Conservation (phyloP, 2,888 invertebrate genomes). For the Chrysopilus asiliformis region DNA sequence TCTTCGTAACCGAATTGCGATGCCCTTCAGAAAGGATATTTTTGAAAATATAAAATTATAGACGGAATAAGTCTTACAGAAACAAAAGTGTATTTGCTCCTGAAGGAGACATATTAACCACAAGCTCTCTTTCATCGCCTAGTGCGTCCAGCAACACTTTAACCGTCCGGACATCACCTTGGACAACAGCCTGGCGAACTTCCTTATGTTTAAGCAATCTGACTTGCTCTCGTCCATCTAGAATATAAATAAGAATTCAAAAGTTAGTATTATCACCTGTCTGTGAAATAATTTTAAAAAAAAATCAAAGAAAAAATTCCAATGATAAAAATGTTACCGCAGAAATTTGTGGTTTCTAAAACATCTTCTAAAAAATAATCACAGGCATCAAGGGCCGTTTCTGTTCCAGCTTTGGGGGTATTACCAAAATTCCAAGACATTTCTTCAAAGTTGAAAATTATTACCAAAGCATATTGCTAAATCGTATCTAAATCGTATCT, state of each 20-base stretch:
- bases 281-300: too few species aligned
- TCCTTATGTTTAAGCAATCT: slow-evolving; percentile 60
- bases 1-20: slow-evolving; percentile 72
- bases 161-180: slow-evolving; percentile 56
- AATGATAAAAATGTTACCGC: slow-evolving; percentile 31
- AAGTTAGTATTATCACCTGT: too few species aligned
- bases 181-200: slow-evolving; percentile 60
- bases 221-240: slow-evolving; percentile 50
- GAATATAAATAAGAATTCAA: too few species aligned
- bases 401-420: slow-evolving; percentile 37
- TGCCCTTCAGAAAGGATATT: slow-evolving; percentile 44
- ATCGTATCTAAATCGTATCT: too few species aligned
- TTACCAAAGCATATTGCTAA: not conserved
- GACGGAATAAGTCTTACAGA: slow-evolving; percentile 45
- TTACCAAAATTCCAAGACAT: slow-evolving; percentile 36
- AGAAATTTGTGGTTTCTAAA: slow-evolving; percentile 39
- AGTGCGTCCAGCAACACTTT: slow-evolving; percentile 51
- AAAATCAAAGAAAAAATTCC: too few species aligned
- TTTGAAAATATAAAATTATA: not conserved
- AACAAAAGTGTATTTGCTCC: slow-evolving; percentile 81
- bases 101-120: slow-evolving; percentile 76
- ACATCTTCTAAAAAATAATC: slow-evolving; percentile 60
- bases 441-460: slow-evolving; percentile 1
- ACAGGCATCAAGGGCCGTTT: slow-evolving; percentile 53
- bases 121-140: slow-evolving; percentile 51